Evolutionary conservation across 2,888 invertebrate species (phyloP).

Genomic region (Caenorhabditis angaria): DNA sequence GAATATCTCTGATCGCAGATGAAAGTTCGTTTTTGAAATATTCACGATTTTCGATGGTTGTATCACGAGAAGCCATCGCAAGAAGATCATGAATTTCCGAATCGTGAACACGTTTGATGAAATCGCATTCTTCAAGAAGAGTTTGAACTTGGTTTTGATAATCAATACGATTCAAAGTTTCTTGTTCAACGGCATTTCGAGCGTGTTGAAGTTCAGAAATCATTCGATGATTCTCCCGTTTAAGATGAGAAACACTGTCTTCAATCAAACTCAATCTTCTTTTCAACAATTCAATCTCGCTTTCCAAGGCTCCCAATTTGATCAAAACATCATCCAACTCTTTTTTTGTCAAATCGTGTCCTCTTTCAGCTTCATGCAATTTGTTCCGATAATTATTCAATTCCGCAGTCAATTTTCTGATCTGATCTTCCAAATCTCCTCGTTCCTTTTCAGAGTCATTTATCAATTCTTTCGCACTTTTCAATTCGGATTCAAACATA

Average conservation of each 20-base stretch:
- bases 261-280: slow-evolving; percentile 65
- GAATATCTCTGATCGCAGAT: slow-evolving; percentile 75
- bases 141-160: slow-evolving; percentile 75
- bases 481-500: slow-evolving; percentile 62
- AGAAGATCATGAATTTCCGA: slow-evolving; percentile 44
- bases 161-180: slow-evolving; percentile 75
- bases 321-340: slow-evolving; percentile 73
- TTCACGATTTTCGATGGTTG: slow-evolving; percentile 76
- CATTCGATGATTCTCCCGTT: slow-evolving; percentile 73
- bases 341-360: slow-evolving; percentile 27
- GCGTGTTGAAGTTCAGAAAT: slow-evolving; percentile 41
- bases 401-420: slow-evolving; percentile 58
- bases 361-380: slow-evolving; percentile 39
- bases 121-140: slow-evolving; percentile 75
- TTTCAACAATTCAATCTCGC: slow-evolving; percentile 71
- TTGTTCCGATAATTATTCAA: slow-evolving; percentile 58
- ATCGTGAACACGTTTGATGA: slow-evolving; percentile 75
- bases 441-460: slow-evolving; percentile 53
- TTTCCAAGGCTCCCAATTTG: slow-evolving; percentile 66
- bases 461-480: slow-evolving; percentile 51
- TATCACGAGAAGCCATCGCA: slow-evolving; percentile 73
- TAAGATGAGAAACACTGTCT: slow-evolving; percentile 71
- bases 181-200: slow-evolving; percentile 74
- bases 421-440: slow-evolving; percentile 54
- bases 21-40: slow-evolving; percentile 76